These are phyloP conservation scores for Rhinella marina DNA, from an alignment of 2,797 vertebrate species.

Conservation along the genomic window DNA sequence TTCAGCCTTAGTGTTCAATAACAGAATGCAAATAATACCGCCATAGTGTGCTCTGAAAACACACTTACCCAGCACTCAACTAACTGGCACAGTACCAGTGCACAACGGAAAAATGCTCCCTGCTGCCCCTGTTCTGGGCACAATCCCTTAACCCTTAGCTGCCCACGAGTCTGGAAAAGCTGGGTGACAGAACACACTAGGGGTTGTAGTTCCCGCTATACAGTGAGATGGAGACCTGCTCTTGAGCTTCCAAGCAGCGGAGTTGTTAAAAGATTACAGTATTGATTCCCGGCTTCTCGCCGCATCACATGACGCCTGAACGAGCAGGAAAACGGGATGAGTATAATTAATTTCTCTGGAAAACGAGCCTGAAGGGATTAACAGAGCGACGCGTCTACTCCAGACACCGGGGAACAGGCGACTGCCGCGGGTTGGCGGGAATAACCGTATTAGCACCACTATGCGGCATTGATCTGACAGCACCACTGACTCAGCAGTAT, in stretches of 20 bases:
- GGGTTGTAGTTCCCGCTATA: neutral
- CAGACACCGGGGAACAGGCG: neutral
- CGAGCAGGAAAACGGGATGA: constrained; percentile 3
- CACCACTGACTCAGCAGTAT: neutral
- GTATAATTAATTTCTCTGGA: constrained; percentile 38
- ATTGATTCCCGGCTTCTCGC: constrained; percentile 4
- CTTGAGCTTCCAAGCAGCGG: constrained; percentile 3
- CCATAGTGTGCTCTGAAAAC: too few relatives aligned
- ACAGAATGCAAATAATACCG: too few relatives aligned
- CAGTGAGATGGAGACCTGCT: neutral
- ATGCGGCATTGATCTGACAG: neutral
- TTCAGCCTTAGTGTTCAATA: too few relatives aligned
- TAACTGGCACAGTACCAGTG: too few relatives aligned
- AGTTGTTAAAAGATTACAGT: constrained; percentile 30
- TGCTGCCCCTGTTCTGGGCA: too few relatives aligned
- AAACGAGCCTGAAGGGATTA: constrained; percentile 30
- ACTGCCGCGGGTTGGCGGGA: constrained; percentile 9
- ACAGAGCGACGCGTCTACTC: neutral
- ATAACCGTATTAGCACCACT: constrained; percentile 13
- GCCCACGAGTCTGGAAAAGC: neutral
- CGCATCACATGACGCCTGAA: constrained; percentile 8
- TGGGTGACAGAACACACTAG: neutral
- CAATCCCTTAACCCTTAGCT: neutral
- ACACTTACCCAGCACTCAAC: too few relatives aligned
- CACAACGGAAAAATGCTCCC: too few relatives aligned